Conservation (phyloP, 2,797 vertebrate genomes). For the Astyanax mexicanus region DNA sequence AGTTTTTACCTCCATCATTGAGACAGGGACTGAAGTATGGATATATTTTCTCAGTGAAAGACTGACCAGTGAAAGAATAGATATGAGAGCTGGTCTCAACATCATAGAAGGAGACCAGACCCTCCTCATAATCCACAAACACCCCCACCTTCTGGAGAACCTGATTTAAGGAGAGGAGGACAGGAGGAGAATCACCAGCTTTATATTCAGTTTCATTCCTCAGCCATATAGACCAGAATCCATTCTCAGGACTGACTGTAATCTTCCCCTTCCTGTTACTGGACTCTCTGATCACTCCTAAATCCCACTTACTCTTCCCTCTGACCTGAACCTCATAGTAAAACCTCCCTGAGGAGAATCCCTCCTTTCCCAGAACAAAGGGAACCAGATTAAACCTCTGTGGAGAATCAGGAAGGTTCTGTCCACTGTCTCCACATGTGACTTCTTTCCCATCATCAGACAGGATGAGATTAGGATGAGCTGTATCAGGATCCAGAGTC, state of each 20-base stretch:
- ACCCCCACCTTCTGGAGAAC: conserved; percentile 51
- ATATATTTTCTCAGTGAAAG: too few relatives aligned
- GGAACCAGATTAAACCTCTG: conserved; percentile 23
- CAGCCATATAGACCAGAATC: too few relatives aligned
- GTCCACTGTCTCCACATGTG: neutral
- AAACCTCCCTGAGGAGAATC: conserved; percentile 24
- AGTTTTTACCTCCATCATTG: too few relatives aligned
- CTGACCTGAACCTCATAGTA: neutral
- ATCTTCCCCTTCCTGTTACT: too few relatives aligned
- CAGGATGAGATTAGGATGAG: conserved; percentile 32
- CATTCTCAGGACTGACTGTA: too few relatives aligned
- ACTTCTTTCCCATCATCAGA: conserved; percentile 23
- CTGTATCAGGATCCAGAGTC: conserved; percentile 52
- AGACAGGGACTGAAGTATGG: too few relatives aligned
- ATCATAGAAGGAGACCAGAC: conserved; percentile 51
- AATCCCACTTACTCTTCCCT: neutral
- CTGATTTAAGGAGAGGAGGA: neutral
- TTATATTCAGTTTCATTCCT: too few relatives aligned
- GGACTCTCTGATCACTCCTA: too few relatives aligned
- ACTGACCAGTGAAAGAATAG: too few relatives aligned
- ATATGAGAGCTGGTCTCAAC: too few relatives aligned
- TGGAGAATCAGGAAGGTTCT: conserved; percentile 25
- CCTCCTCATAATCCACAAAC: conserved; percentile 52
- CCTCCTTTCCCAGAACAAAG: conserved; percentile 31
- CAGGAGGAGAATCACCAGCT: too few relatives aligned